Evolutionary conservation across 2,888 invertebrate genomes (phyloP).

Genomic region (Tetragnatha montana): DNA sequence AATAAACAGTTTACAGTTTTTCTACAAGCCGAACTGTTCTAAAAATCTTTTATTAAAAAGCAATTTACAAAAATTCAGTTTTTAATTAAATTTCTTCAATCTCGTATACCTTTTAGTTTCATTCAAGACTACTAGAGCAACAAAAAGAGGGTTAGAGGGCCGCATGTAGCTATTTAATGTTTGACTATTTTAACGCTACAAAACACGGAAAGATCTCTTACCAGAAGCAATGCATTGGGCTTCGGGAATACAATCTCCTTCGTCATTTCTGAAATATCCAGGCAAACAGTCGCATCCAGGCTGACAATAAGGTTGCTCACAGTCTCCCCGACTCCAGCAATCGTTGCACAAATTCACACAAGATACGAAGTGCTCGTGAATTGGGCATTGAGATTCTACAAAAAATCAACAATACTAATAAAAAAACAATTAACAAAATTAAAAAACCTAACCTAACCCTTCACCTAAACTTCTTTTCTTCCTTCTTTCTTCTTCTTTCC

Average conservation of each 20-base stretch:
- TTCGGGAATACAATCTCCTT: conserved; percentile 51
- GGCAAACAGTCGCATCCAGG: conserved; percentile 56
- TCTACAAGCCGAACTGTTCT: no score
- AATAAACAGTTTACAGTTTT: no score
- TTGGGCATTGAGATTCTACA: conserved; percentile 33
- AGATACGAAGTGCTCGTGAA: conserved; percentile 43
- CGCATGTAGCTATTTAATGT: no score
- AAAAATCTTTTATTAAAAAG: no score
- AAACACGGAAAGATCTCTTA: background rate
- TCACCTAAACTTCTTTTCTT: no score
- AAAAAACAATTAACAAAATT: background rate
- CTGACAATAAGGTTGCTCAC: conserved; percentile 13
- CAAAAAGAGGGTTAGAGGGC: no score
- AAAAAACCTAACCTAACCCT: background rate
- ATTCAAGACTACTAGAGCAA: no score
- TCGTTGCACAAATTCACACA: conserved; percentile 59
- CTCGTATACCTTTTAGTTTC: no score
- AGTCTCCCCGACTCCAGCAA: conserved; percentile 42
- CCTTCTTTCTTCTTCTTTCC: no score
- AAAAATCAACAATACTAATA: background rate
- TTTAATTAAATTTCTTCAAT: no score
- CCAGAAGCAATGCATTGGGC: conserved; percentile 21
- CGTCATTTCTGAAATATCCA: conserved; percentile 51
- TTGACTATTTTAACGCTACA: no score
- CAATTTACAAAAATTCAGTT: no score